phyloP scores from a whole-genome alignment of 92 coral and sea anemone genomes.

The Palythoa grandis region DNA sequence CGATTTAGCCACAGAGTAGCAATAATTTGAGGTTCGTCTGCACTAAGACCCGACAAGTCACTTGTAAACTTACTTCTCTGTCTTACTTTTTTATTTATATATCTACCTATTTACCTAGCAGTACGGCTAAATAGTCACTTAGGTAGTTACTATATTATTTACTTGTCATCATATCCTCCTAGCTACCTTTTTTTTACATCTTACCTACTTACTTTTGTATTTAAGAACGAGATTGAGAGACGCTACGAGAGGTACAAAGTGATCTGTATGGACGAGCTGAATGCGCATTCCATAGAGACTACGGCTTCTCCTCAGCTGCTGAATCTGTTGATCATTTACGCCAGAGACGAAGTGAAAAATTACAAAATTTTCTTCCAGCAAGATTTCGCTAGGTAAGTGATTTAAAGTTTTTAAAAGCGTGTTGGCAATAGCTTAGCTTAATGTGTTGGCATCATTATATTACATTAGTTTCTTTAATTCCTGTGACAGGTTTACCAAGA shows the following conservation, averaged over 20 bases:
- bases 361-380: slow-evolving; percentile 67
- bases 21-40: no score
- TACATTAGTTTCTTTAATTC: no score
- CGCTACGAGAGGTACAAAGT: slow-evolving; percentile 86
- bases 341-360: slow-evolving; percentile 77
- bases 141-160: not conserved
- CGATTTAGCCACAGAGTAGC: no score
- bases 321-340: slow-evolving; percentile 70
- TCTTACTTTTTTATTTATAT: no score
- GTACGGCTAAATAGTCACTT: no score
- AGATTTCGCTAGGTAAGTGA: slow-evolving; percentile 79
- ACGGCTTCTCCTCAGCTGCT: slow-evolving; percentile 72
- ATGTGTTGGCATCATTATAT: no score
- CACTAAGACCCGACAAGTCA: no score
- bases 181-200: not conserved
- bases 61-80: no score
- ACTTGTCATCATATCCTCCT: not conserved
- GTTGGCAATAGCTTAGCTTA: not conserved
- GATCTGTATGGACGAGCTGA: slow-evolving; percentile 68
- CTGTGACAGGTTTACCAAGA: no score
- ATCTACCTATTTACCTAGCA: no score
- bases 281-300: slow-evolving; percentile 50
- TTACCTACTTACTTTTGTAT: not conserved
- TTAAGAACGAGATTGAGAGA: slow-evolving; percentile 74
- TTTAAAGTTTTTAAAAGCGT: not conserved